phyloP scores from a whole-genome alignment of 2,113 vertebrate species.

The Gracilinanus agilis region DNA sequence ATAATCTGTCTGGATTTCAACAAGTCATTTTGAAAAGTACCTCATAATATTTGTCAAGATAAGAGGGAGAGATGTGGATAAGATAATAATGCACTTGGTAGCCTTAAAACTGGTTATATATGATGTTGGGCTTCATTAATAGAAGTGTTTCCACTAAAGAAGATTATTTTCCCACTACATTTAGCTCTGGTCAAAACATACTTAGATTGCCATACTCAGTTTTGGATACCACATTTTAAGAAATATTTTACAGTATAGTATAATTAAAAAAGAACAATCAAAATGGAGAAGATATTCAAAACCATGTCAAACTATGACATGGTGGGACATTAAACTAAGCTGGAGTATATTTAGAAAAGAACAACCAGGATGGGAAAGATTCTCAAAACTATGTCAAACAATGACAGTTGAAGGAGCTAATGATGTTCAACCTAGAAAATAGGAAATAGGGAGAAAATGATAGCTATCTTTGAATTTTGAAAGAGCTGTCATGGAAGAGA shows the following conservation, averaged over 20 bases:
- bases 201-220: background rate
- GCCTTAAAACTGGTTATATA: background rate
- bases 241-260: background rate
- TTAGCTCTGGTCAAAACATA: background rate
- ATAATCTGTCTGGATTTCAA: background rate
- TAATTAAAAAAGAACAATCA: background rate
- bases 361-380: background rate
- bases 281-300: background rate
- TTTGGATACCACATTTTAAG: background rate
- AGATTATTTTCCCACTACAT: background rate
- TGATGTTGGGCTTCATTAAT: background rate
- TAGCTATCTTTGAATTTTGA: background rate
- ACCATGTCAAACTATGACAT: background rate
- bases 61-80: background rate
- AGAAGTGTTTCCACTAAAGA: background rate
- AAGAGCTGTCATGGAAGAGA: background rate
- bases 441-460: background rate
- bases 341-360: background rate
- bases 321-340: background rate
- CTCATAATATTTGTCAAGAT: background rate
- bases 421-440: background rate
- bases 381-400: background rate
- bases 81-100: background rate
- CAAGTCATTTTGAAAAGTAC: background rate
- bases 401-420: background rate